Evolutionary conservation across 2,888 invertebrate species (phyloP).

Genomic region (Panopea generosa): DNA sequence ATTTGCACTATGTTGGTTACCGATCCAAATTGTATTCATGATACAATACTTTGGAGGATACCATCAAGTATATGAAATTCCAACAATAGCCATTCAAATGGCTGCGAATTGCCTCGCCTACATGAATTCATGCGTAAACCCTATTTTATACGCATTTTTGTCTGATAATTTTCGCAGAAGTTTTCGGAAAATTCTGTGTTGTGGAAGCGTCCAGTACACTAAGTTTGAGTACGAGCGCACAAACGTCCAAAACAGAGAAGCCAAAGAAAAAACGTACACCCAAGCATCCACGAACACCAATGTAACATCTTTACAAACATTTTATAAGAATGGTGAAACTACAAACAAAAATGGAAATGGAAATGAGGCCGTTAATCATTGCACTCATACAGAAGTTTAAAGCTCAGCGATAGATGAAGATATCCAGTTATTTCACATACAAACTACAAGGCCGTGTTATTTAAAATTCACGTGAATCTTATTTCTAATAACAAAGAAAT

Average conservation of each 20-base stretch:
- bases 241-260: slow-evolving; percentile 59
- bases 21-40: slow-evolving; percentile 91
- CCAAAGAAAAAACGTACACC: slow-evolving; percentile 30
- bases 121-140: slow-evolving; percentile 97
- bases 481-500: not conserved
- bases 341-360: slow-evolving; percentile 17
- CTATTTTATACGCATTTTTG: slow-evolving; percentile 96
- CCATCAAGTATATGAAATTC: slow-evolving; percentile 46
- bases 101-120: slow-evolving; percentile 89
- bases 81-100: slow-evolving; percentile 86
- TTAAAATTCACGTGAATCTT: not conserved
- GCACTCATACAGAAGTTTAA: slow-evolving; percentile 56
- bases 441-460: too few species aligned
- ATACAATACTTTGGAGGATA: slow-evolving; percentile 91
- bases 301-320: slow-evolving; percentile 49
- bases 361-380: slow-evolving; percentile 52
- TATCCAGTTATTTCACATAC: too few species aligned
- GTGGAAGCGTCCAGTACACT: slow-evolving; percentile 62
- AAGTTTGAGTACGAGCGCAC: slow-evolving; percentile 79
- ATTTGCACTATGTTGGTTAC: slow-evolving; percentile 97
- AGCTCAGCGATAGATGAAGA: too few species aligned
- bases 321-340: slow-evolving; percentile 32
- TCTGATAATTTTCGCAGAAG: slow-evolving; percentile 97
- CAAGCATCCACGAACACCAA: slow-evolving; percentile 41
- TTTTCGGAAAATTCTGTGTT: slow-evolving; percentile 87